Evolutionary conservation across 2,888 invertebrate genomes (phyloP), one percentile per base, ranked within the genome.

Genomic region (Rosalia funebris): DNA sequence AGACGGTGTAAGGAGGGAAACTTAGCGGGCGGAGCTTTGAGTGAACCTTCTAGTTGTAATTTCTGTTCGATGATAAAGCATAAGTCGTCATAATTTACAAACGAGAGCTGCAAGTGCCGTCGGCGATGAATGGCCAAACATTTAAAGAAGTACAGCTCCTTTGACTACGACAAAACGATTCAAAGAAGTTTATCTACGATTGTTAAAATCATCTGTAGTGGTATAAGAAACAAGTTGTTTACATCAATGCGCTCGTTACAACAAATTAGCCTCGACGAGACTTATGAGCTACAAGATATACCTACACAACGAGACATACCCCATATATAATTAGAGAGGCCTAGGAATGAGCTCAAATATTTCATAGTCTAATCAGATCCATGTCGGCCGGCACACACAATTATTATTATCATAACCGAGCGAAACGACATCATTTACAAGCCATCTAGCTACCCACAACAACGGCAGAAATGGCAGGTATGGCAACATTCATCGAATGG

Each of bases 401-500:
- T 63, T 63, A 63, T 57, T 53, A 57, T 44, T 47, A 59, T 63
- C 55, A 42, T 47, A 31, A 53, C n/a, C 46, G 17, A 12, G 44
- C 47, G 25, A 59, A 59, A 59, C 62, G 50, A 50, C 59, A 48
- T 63, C 60, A 50, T 60, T 63, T 63, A 60, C 63, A 57, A 60
- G 57, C 57, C 46, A 47, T 60, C 48, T 46, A 47, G 57, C 61
- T 57, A 57, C 62, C 63, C 57, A 58, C 63, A 50, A 56, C 34
- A 53, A 14, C 45, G 17, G 54, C 41, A 52, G 60, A 63, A 60
- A 63, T 60, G 20, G 48, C 46, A 39, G 50, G 57, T 55, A 60
- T 57, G n/a, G 60, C 52, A 41, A 44, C 60, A 56, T 46, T 56
- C 62, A 53, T 56, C 36, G 62, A 59, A 59, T 59, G 59, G 62